Base-by-base conservation (phyloP, 2,113 vertebrate genomes). In the Ardeotis arabs region DNA sequence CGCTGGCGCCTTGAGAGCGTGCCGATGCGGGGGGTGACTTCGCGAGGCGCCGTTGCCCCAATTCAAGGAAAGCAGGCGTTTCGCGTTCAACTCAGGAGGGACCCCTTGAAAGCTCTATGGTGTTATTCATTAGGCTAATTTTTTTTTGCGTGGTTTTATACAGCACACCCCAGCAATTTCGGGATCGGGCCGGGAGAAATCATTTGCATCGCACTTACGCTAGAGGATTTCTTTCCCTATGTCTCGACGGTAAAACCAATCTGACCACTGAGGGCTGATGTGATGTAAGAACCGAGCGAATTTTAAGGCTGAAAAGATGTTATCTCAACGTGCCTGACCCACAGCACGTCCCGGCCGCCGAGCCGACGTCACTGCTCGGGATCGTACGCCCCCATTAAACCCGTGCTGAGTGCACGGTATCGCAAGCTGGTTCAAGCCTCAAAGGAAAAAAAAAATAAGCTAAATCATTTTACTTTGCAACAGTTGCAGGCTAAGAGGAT, bases 281-380 rank as follows among this genome's bases (percentile, higher is more conserved):
- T 33, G 59, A 25, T 9, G 1, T 27, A 72, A 78, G 37, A 85
- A 63, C 12, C 0, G 0, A 64, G 39, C 2, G 1, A 5, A 56
- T 37, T 50, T 41, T 56, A 33, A 83, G 70, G 53, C 63, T 79
- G 70, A 45, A 93, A 76, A 87, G 7, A 29, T 68, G 20, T 27
- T 2, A 1, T 37, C 84, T 39, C 14, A 18, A 14, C n/a, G 14
- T 1, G 8, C 62, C 74, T 85, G 56, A 53, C 60, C 23, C 52
- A 24, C 9, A 3, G 66, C 62, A 64, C 2, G 0, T 49, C 62
- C 23, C 66, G 14, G 37, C 41, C 59, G 60, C 74, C 2, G 2
- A 7, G 55, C 76, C 45, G 81, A 24, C 27, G 28, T 39, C 31
- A 2, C 73, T 81, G 50, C 55, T 29, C 12, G 31, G 45, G 31